A percentile compares a stretch with the other conserved stretches of the same genome.
Evolutionary conservation across 2,888 invertebrate species (phyloP).

Genomic region (Leptinotarsa peninsularis): DNA sequence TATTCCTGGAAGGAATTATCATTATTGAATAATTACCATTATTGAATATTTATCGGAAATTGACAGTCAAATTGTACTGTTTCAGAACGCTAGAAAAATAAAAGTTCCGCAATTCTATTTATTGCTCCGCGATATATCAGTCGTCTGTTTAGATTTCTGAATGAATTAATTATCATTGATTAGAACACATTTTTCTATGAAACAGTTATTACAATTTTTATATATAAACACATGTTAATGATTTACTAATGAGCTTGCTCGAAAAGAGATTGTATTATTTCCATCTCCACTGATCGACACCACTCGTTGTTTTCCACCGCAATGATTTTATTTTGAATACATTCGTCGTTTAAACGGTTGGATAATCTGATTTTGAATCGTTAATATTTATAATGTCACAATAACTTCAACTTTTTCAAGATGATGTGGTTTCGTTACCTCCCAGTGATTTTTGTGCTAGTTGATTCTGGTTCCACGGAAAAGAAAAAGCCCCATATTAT

Average conservation of each 20-base stretch:
- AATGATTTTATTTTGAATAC: slow-evolving; percentile 9
- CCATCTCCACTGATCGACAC: slow-evolving; percentile 4
- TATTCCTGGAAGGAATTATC: no score
- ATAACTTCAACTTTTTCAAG: background rate
- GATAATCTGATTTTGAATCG: slow-evolving; percentile 11
- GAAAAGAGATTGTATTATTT: slow-evolving; percentile 20
- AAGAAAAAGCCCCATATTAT: slow-evolving; percentile 74
- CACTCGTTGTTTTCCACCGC: background rate
- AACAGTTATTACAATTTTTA: background rate
- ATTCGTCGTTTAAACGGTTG: slow-evolving; percentile 11
- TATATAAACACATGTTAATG: background rate
- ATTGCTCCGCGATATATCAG: background rate
- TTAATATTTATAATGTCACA: slow-evolving; percentile 1
- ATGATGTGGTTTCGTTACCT: slow-evolving; percentile 6
- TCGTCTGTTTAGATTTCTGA: no score
- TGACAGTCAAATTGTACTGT: no score
- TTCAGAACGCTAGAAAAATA: no score
- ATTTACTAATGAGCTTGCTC: slow-evolving; percentile 1
- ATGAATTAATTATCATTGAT: background rate
- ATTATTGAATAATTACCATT: no score
- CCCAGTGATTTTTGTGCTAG: slow-evolving; percentile 8
- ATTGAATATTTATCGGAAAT: no score
- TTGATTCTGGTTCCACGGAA: background rate
- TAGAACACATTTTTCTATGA: background rate
- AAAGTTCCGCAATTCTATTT: background rate